These are phyloP conservation scores for Cyprinodon brontotheroides DNA, from an alignment of 2,113 vertebrate genomes.

Conservation along the genomic window DNA sequence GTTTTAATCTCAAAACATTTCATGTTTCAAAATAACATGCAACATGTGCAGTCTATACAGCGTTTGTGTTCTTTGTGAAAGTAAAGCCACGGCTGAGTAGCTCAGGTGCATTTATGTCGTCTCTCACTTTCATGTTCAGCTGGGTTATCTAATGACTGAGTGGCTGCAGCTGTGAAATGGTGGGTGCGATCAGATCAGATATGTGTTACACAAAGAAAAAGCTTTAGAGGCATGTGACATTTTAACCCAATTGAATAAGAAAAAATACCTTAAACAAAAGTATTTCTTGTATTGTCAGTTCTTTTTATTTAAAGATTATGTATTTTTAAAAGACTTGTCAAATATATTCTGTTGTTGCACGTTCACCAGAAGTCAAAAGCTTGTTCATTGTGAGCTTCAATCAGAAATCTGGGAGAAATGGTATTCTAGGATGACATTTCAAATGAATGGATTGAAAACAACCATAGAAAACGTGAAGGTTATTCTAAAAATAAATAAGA, in stretches of 20 bases:
- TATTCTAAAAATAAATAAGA: conserved; percentile 56
- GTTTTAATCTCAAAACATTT: too few species aligned
- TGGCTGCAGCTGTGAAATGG: conserved; percentile 20
- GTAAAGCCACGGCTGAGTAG: not conserved
- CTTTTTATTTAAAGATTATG: not conserved
- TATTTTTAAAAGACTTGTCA: not conserved
- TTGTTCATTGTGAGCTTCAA: conserved; percentile 3
- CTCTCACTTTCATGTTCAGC: conserved; percentile 21
- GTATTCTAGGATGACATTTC: conserved; percentile 64
- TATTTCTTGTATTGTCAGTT: not conserved
- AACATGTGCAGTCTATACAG: not conserved
- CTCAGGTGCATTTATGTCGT: not conserved
- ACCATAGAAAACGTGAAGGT: conserved; percentile 67
- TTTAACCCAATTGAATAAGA: not conserved
- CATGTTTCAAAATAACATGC: not conserved
- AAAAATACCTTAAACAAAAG: not conserved
- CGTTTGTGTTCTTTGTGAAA: not conserved
- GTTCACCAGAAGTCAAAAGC: not conserved
- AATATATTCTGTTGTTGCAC: not conserved
- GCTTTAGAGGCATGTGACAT: not conserved
- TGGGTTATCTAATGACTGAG: conserved; percentile 18
- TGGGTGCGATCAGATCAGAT: conserved; percentile 20
- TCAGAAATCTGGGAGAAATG: conserved; percentile 14
- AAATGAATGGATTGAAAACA: conserved; percentile 58
- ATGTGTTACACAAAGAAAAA: conserved; percentile 1